These are phyloP conservation scores for Octonoba sinensis DNA, from an alignment of 2,888 invertebrate genomes.

Conservation along the genomic window DNA sequence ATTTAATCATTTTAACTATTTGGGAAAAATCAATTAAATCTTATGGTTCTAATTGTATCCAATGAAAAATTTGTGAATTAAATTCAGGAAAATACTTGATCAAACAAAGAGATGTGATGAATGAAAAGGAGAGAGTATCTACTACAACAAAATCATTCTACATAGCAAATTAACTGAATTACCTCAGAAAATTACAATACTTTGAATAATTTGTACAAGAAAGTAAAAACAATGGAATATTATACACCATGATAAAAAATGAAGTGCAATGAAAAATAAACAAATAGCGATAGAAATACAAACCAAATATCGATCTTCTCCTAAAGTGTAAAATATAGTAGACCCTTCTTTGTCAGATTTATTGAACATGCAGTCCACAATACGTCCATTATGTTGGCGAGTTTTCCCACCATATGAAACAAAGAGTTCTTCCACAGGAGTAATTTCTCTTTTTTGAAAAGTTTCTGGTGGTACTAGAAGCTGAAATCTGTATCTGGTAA, in stretches of 20 bases:
- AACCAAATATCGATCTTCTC: constrained; percentile 43
- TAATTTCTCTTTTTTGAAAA: constrained; percentile 20
- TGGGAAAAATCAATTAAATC: no score
- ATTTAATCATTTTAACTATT: no score
- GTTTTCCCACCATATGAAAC: constrained; percentile 40
- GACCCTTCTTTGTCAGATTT: constrained; percentile 10
- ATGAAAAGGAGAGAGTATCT: no score
- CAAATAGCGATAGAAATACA: constrained; percentile 9
- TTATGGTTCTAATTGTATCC: no score
- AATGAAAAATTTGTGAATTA: no score
- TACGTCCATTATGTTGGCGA: constrained; percentile 27
- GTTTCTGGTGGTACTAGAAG: constrained; percentile 27
- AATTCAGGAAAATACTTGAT: no score
- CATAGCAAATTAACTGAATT: not conserved
- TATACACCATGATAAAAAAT: not conserved
- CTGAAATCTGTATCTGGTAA: constrained; percentile 26
- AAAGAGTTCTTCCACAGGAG: constrained; percentile 29
- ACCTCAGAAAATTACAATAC: not conserved
- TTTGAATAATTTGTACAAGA: not conserved
- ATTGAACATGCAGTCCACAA: constrained; percentile 37
- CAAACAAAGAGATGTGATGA: no score
- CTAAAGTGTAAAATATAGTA: constrained; percentile 42
- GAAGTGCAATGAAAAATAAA: not conserved
- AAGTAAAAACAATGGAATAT: not conserved
- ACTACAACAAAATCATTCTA: no score